Base-by-base conservation (phyloP, 92 coral and sea anemone species). In the Bergia puertoricense region DNA sequence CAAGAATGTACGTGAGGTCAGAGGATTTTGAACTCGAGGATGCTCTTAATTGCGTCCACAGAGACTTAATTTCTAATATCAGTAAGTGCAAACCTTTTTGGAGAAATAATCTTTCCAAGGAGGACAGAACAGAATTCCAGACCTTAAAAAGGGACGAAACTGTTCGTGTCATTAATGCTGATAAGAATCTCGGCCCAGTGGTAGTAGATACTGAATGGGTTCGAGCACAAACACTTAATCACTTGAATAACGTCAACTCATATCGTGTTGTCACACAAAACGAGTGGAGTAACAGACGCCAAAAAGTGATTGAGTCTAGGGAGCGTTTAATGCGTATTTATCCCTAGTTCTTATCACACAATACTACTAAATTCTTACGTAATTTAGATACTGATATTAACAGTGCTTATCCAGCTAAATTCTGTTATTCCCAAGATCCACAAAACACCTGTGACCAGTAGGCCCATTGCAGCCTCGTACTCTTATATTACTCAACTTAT, bases 401-500 rank as follows among this genome's bases (percentile, higher is more conserved):
- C 75, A 69, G 75, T 69, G 75, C 37, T n/a, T 1, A 79, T 77
- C 81, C 36, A 22, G 51, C 51, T 42, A 46, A 22, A 77, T 77
- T 77, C 50, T 77, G 59, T 77, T 77, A 77, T 77, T 46, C 65
- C 81, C 2, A 77, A 77, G 81, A 43, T 77, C 51, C 81, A 77
- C 81, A 77, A 77, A 77, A n/a, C 50, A 20, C 81, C 81, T 11
- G 81, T 77, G 30, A 59, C 81, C 1, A 42, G 56, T 77, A 44
- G 81, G 14, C 81, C 81, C 15, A 89, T 89, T n/a, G 91, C 91
- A 44, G 91, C 88, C 20, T 81, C 75, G 15, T 83, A 75, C 74
- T 59, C 79, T 4, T 86, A 81, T 42, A 81, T 86, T 13, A 90
- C 93, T 86, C 44, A 90, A 45, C 88, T 84, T 67, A 69, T 90